Percentiles rank a stretch among this genome's conserved stretches.
Evolutionary conservation across 2,888 invertebrate species (phyloP).

Genomic region (Drosophila niveifrons): DNA sequence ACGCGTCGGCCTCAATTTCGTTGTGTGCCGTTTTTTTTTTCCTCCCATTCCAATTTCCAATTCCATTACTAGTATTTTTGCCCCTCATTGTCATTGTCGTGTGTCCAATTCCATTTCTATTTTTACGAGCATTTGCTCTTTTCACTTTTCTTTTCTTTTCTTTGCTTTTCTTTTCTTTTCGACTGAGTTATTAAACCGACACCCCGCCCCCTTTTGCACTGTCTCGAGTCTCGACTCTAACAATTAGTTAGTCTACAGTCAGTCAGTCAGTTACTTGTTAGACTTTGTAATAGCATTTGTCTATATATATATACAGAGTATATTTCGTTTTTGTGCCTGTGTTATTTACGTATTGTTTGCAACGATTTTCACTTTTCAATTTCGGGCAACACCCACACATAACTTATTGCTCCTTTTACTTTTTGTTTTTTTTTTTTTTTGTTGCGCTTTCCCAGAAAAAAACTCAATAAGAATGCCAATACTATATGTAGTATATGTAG

Average conservation of each 20-base stretch:
- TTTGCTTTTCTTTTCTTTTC: slow-evolving; percentile 26
- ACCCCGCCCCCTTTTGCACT: slow-evolving; percentile 17
- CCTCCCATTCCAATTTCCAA: slow-evolving; percentile 8
- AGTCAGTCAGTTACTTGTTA: background rate
- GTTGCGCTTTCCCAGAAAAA: slow-evolving; percentile 34
- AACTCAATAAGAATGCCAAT: slow-evolving; percentile 29
- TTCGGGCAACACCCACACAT: slow-evolving; percentile 54
- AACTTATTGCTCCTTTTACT: slow-evolving; percentile 33
- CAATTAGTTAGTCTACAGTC: slow-evolving; percentile 39
- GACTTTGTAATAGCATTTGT: slow-evolving; percentile 29
- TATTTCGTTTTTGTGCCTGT: slow-evolving; percentile 44
- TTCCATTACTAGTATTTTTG: slow-evolving; percentile 13
- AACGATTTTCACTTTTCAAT: slow-evolving; percentile 46
- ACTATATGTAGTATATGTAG: too few relatives aligned
- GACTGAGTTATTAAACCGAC: slow-evolving; percentile 57
- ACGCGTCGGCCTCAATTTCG: slow-evolving; percentile 53
- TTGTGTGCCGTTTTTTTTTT: slow-evolving; percentile 12
- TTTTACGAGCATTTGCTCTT: slow-evolving; percentile 45
- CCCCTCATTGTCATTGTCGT: slow-evolving; percentile 35
- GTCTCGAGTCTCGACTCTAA: slow-evolving; percentile 20
- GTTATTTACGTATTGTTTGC: slow-evolving; percentile 9
- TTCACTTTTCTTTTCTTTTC: slow-evolving; percentile 51
- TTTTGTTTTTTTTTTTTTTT: too few relatives aligned
- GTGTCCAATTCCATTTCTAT: slow-evolving; percentile 60
- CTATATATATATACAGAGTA: slow-evolving; percentile 39